Evolutionary conservation across 2,797 vertebrate species (phyloP), one percentile per base, ranked within the genome.

Genomic region (Kryptolebias ocellatus): DNA sequence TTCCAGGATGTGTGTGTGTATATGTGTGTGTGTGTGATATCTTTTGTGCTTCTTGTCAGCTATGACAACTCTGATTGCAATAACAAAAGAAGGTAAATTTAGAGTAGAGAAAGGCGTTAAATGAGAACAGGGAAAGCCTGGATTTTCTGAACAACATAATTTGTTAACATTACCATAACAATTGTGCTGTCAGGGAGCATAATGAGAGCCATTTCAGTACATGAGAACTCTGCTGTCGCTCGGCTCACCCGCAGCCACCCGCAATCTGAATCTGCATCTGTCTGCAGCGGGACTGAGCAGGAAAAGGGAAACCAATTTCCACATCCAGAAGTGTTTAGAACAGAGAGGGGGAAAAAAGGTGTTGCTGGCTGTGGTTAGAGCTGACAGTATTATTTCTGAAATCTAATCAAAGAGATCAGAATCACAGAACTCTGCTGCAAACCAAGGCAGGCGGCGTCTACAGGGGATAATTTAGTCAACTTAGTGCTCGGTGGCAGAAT

Each of bases 41-140:
- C 74, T 37, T 79, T 68, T 57, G 64, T 51, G 16, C 39, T 64
- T 65, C 67, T 66, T 66, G 72, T 88, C 75, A 83, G 60, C 75
- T 45, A 76, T 80, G 81, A 85, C 79, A 83, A 61, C 62, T 79
- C 42, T 83, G 70, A 89, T 88, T 85, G 75, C 44, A 70, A 60
- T 67, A 77, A 88, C 79, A 88, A 82, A 72, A 80, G 73, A 62
- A 59, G 47, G 51, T 76, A 81, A 81, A 85, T 84, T 75, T 64
- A 79, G 78, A 78, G 70, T 4, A 59, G 53, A 79, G 61, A 74
- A 76, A 57, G 10, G 47, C 9, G 6, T 65, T 67, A 71, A 78
- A 66, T 27, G 45, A 71, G 69, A 74, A 53, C 15, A 70, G 63
- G 64, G 65, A 83, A 82, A 70, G 24, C 51, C 75, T 14, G 20